A percentile compares a stretch with the other conserved stretches of the same genome.
These are phyloP conservation scores for Trachemys scripta DNA, from an alignment of 2,113 vertebrate genomes.

Conservation along the genomic window DNA sequence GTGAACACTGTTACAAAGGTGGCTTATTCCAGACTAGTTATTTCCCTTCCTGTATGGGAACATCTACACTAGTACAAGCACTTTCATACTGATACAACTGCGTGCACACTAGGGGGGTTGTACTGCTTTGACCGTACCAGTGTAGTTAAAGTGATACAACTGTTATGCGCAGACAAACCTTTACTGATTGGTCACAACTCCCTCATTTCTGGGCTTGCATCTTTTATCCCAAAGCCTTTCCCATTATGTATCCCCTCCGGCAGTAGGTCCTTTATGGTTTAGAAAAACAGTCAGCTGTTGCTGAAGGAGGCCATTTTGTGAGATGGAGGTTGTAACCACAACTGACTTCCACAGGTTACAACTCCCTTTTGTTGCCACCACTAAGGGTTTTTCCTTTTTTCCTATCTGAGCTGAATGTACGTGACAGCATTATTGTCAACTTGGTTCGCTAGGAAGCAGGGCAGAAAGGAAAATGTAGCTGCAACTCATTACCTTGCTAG, in stretches of 20 bases:
- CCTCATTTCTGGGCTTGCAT: neutral
- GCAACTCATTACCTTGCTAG: neutral
- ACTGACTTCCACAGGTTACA: neutral
- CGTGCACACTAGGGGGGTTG: neutral
- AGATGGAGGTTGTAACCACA: neutral
- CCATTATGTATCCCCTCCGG: neutral
- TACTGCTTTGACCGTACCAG: neutral
- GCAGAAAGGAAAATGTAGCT: neutral
- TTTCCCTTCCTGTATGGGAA: neutral
- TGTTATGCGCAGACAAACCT: neutral
- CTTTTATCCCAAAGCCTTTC: neutral
- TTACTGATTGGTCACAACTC: fast-evolving
- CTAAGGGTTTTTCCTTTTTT: neutral
- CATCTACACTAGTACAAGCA: neutral
- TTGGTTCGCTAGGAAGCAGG: neutral
- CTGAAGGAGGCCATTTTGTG: neutral
- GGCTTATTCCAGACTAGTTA: neutral
- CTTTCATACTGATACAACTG: neutral
- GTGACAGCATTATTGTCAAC: neutral
- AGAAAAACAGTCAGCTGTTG: neutral
- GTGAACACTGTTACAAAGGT: neutral
- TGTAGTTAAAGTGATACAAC: neutral
- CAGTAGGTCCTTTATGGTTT: neutral
- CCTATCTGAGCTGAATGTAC: neutral
- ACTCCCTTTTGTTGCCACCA: fast-evolving